A percentile compares a stretch with the other conserved stretches of the same genome.
phyloP scores from a whole-genome alignment of 2,113 vertebrate genomes.

The Isurus oxyrinchus region DNA sequence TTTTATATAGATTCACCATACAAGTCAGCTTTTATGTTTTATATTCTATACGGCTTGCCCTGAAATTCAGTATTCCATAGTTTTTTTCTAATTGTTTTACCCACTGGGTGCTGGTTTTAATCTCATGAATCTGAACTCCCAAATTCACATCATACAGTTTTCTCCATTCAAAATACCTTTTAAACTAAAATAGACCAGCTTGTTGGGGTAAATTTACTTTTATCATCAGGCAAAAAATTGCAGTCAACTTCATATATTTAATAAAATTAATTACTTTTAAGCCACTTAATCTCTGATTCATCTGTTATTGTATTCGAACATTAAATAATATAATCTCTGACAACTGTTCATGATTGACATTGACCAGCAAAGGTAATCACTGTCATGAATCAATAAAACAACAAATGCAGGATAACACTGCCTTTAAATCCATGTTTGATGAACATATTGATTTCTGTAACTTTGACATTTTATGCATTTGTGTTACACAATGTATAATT shows the following conservation, averaged over 20 bases:
- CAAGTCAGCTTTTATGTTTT: background rate
- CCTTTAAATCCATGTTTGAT: background rate
- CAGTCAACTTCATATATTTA: background rate
- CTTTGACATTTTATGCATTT: background rate
- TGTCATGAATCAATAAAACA: background rate
- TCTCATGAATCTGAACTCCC: background rate
- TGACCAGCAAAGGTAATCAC: background rate
- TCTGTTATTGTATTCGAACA: background rate
- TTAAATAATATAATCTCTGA: background rate
- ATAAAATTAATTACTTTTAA: background rate
- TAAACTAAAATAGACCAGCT: background rate
- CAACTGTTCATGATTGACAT: background rate
- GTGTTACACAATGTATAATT: background rate
- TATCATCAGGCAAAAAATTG: background rate
- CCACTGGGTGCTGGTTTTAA: background rate
- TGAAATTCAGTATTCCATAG: background rate
- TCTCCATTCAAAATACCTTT: background rate
- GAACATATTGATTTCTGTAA: background rate
- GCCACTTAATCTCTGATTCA: background rate
- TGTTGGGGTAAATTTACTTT: background rate
- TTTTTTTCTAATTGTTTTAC: background rate
- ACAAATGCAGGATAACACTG: background rate
- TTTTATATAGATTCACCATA: background rate
- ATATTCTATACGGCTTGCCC: background rate
- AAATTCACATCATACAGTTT: background rate